Base-by-base conservation (phyloP, 2,113 vertebrate genomes). In the Dromiciops gliroides region DNA sequence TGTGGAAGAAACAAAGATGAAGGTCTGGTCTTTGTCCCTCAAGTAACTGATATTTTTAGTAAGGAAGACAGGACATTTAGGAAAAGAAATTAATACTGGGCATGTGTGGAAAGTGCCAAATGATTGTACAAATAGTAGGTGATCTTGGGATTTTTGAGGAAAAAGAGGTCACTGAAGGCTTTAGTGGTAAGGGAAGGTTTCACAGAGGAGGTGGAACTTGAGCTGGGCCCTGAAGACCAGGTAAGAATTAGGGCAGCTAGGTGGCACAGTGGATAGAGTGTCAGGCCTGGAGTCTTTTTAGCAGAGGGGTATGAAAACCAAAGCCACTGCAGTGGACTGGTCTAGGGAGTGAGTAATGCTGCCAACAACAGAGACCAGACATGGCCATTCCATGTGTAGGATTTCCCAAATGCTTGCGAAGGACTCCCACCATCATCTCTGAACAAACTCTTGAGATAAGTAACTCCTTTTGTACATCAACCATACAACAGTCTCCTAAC, bases 101-200 rank as follows among this genome's bases (percentile, higher is more conserved):
- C 92, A 92, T 0, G 91, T 50, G 49, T 0, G 47, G 48, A 28
- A 26, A 96, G 67, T 22, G 16, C 19, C 67, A 83, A 83, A 83
- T 44, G n/a, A 19, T 5, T 83, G 67, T 83, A 67, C 31, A n/a
- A 14, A n/a, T 14, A 67, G 60, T 16, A 67, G 31, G 60, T 11
- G 89, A 95, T 5, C 25, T 1, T 14, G 94, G 50, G 47, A 50
- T 37, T 49, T 92, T 2, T 47, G 90, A 52, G 93, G 56, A 67
- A 19, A 49, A 52, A 25, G 47, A 26, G 50, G 25, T 96, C 6
- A 3, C 48, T 22, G 19, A 1, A 51, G 28, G 52, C 83, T 90
- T 94, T 48, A 89, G 94, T 48, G 47, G n/a, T 92, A 28, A 94
- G 94, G 92, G 89, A 96, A 92, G 91, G 47, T 48, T 91, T 89